These are phyloP conservation scores for Chinchilla lanigera DNA, from an alignment of 2,113 vertebrate species.

Conservation along the genomic window DNA sequence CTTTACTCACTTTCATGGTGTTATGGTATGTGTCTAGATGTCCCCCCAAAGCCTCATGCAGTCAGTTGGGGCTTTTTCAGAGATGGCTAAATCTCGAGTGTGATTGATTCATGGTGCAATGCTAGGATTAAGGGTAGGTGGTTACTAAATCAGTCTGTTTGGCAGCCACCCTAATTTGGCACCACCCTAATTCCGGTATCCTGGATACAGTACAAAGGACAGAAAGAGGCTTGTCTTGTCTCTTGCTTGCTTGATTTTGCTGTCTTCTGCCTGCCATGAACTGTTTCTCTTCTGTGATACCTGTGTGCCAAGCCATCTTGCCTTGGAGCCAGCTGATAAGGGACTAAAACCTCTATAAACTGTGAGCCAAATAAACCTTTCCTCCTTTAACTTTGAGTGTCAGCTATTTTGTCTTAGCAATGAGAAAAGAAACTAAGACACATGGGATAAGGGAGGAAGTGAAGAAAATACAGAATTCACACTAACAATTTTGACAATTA, in stretches of 20 bases:
- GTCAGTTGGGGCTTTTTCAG: too few species aligned
- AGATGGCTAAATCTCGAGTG: not conserved
- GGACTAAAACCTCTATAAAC: not conserved
- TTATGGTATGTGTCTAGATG: too few species aligned
- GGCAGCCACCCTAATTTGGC: not conserved
- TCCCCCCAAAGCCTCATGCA: too few species aligned
- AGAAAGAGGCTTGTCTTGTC: not conserved
- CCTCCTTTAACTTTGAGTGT: not conserved
- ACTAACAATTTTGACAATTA: not conserved
- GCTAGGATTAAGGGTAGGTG: not conserved
- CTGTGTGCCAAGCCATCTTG: not conserved
- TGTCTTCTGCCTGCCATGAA: not conserved
- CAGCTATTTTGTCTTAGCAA: not conserved
- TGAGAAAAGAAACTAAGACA: not conserved
- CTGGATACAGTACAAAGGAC: not conserved
- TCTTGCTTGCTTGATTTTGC: not conserved
- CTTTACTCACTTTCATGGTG: not conserved
- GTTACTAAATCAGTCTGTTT: not conserved
- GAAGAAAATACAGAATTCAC: not conserved
- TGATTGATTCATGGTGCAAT: not conserved
- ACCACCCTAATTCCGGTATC: not conserved
- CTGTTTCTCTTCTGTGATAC: not conserved
- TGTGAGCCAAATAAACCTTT: not conserved
- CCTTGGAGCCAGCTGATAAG: not conserved
- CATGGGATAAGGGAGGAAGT: not conserved